Evolutionary conservation across 2,797 vertebrate species (phyloP).

Genomic region (Poeciliopsis gracilis): DNA sequence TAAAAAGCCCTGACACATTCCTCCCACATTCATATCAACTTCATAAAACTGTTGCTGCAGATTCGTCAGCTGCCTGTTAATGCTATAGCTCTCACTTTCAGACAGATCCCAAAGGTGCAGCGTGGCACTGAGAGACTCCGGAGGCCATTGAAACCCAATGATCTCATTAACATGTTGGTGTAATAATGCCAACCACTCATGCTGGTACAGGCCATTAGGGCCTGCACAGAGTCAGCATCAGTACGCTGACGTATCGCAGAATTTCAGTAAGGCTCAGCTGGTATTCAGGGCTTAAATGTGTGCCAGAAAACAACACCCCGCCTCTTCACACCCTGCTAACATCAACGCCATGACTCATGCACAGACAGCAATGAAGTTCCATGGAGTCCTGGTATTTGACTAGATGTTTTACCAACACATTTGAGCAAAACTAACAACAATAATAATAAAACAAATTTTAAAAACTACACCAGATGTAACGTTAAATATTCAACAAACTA

Average conservation of each 20-base stretch:
- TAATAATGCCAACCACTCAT: background rate
- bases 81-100: background rate
- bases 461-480: background rate
- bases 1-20: background rate
- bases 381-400: slow-evolving; percentile 11
- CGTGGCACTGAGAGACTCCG: background rate
- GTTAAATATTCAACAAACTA: background rate
- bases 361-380: background rate
- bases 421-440: background rate
- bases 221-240: slow-evolving; percentile 2
- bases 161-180: background rate
- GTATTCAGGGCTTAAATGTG: slow-evolving; percentile 2
- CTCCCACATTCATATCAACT: background rate
- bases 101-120: slow-evolving; percentile 12
- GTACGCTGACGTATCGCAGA: background rate
- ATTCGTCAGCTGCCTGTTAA: slow-evolving; percentile 5
- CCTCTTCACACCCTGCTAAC: slow-evolving; percentile 2
- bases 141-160: background rate
- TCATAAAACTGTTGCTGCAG: background rate
- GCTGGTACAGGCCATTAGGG: slow-evolving; percentile 12
- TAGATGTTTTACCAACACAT: slow-evolving; percentile 16
- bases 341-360: background rate
- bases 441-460: background rate
- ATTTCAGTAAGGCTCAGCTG: slow-evolving; percentile 9
- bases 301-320: background rate